Conservation (phyloP, 2,888 invertebrate genomes). For the Strigamia transsilvanica region DNA sequence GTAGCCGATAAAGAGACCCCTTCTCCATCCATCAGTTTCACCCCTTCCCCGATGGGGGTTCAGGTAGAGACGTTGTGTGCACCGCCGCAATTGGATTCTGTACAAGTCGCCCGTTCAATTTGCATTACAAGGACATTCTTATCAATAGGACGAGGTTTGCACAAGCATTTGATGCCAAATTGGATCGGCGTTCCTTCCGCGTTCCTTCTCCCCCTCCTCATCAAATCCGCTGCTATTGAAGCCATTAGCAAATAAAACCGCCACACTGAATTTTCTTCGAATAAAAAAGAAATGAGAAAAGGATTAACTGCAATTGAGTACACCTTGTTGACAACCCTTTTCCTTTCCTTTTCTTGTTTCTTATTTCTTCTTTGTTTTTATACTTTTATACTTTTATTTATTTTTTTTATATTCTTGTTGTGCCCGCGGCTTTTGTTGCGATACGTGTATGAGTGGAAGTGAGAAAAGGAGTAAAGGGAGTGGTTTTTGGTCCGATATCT, state of each 20-base stretch:
- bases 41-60: conserved; percentile 31
- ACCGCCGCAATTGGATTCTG: conserved; percentile 46
- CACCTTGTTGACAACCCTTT: conserved; percentile 8
- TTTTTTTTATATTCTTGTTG: neutral
- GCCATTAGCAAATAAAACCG: conserved; percentile 11
- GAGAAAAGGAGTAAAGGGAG: conserved; percentile 8
- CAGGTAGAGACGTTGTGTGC: neutral
- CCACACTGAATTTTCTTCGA: neutral
- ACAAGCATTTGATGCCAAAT: conserved; percentile 43
- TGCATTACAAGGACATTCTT: conserved; percentile 51
- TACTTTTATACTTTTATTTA: neutral
- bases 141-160: conserved; percentile 23
- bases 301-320: neutral
- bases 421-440: conserved; percentile 8
- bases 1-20: conserved; percentile 26
- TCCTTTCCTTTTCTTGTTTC: neutral
- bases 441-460: neutral
- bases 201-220: conserved; percentile 6
- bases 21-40: conserved; percentile 26
- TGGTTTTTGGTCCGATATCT: conserved; percentile 8
- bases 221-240: conserved; percentile 22
- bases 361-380: neutral
- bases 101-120: conserved; percentile 51
- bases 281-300: neutral
- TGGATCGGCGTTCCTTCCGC: conserved; percentile 24